phyloP scores from a whole-genome alignment of 2,113 vertebrate genomes.

The Hystrix brachyura region DNA sequence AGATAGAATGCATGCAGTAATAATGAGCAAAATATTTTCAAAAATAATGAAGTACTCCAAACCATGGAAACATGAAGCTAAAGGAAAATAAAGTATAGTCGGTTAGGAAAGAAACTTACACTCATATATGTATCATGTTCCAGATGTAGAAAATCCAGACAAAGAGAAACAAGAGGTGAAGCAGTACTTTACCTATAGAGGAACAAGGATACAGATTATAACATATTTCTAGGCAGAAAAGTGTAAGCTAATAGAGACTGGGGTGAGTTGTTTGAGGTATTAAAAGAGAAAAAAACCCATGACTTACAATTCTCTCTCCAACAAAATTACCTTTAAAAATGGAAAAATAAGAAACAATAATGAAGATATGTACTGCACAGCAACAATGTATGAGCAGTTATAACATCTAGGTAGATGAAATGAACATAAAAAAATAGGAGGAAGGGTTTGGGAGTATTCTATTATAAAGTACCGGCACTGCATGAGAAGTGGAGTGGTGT shows the following conservation, averaged over 20 bases:
- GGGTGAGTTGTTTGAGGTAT: neutral
- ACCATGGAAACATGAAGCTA: neutral
- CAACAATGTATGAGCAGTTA: neutral
- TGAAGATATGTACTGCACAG: neutral
- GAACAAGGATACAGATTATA: neutral
- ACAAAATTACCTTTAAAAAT: neutral
- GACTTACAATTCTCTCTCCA: neutral
- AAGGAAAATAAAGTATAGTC: neutral
- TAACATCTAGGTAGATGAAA: neutral
- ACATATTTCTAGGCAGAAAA: neutral
- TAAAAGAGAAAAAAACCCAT: neutral
- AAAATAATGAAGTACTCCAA: neutral
- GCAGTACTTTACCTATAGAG: neutral
- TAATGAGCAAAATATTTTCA: neutral
- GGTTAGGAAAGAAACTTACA: neutral
- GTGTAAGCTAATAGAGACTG: neutral
- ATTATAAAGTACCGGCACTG: too few relatives aligned
- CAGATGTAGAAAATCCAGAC: neutral
- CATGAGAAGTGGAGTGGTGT: neutral
- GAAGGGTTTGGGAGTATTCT: neutral
- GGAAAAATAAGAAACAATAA: neutral
- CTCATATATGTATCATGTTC: too few relatives aligned
- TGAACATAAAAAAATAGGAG: neutral
- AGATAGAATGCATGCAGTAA: neutral
- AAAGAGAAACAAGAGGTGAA: neutral